Conservation (phyloP, 1,140 invertebrate genomes). For the Apis cerana region DNA sequence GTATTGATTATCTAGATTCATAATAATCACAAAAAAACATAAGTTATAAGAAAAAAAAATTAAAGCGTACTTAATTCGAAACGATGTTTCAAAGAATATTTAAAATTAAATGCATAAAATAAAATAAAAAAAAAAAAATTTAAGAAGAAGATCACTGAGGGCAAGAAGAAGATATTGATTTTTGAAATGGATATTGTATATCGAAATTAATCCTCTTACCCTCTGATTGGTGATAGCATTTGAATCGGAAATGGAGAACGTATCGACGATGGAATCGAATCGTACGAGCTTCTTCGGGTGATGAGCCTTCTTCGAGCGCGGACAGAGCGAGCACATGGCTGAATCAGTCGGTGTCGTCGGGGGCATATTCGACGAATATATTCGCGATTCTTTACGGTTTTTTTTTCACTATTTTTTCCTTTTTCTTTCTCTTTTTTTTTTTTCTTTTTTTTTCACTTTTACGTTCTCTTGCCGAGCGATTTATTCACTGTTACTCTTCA, state of each 20-base stretch:
- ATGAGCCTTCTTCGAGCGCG: conserved; percentile 80
- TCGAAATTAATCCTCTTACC: conserved; percentile 76
- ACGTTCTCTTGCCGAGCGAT: neutral
- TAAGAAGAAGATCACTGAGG: neutral
- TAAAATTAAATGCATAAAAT: neutral
- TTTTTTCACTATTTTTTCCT: conserved; percentile 46
- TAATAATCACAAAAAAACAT: no score
- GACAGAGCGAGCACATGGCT: conserved; percentile 84
- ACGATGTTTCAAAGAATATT: neutral
- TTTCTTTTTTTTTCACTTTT: neutral
- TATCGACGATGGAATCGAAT: conserved; percentile 84
- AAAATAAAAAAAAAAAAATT: neutral
- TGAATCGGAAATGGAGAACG: conserved; percentile 83
- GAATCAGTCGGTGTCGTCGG: conserved; percentile 72
- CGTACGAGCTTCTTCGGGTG: conserved; percentile 83
- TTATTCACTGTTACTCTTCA: neutral
- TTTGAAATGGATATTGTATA: no score
- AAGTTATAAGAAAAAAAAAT: no score
- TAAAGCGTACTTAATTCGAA: no score
- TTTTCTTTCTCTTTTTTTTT: neutral
- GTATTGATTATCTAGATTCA: no score
- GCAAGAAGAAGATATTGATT: no score
- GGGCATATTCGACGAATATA: conserved; percentile 73
- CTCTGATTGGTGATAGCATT: conserved; percentile 77
- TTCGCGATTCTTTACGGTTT: conserved; percentile 47